Percentiles rank a stretch among this genome's conserved stretches.
Conservation (phyloP, 2,888 invertebrate species). For the Poecilus cupreus region DNA sequence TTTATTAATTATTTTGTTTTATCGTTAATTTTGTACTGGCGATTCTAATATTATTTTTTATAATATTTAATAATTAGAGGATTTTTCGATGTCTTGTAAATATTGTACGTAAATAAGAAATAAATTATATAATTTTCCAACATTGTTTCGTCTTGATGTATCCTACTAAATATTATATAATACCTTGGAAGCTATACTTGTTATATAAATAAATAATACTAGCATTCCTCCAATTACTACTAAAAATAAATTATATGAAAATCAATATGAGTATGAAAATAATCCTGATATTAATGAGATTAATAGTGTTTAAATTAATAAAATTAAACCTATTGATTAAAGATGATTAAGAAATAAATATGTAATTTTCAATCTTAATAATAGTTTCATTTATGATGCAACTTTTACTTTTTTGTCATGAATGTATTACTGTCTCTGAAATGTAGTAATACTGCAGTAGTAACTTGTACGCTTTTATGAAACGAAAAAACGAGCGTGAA, state of each 20-base stretch:
- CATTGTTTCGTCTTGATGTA: background rate
- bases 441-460: too few relatives aligned
- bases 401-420: too few relatives aligned
- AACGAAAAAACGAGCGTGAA: too few relatives aligned
- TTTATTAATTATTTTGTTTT: background rate
- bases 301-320: too few relatives aligned
- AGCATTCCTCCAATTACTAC: slow-evolving; percentile 71
- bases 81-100: background rate
- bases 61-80: too few relatives aligned
- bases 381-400: too few relatives aligned
- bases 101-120: slow-evolving; percentile 4
- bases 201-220: background rate
- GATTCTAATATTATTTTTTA: too few relatives aligned
- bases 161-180: slow-evolving; percentile 72
- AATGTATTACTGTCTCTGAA: too few relatives aligned
- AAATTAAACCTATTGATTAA: too few relatives aligned
- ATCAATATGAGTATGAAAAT: background rate
- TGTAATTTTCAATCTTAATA: slow-evolving; percentile 70
- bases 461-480: too few relatives aligned
- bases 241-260: slow-evolving; percentile 64
- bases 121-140: background rate
- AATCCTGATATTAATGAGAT: too few relatives aligned
- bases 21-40: background rate
- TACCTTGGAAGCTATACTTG: slow-evolving; percentile 79
- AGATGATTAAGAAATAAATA: slow-evolving; percentile 74